Conservation (phyloP, 2,797 vertebrate genomes). For the Etheostoma nigrum region DNA sequence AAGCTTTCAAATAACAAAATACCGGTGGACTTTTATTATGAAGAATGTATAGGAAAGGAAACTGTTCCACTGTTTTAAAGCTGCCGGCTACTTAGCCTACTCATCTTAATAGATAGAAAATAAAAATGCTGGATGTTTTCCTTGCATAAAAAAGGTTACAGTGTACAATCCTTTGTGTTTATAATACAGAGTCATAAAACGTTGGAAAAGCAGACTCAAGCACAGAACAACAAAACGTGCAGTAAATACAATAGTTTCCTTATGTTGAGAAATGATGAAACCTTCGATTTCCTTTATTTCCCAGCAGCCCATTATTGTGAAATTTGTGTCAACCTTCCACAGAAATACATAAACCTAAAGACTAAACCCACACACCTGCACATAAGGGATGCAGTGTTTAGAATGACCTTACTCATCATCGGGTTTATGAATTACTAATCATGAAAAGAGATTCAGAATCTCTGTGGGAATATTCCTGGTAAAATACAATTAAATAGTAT, state of each 20-base stretch:
- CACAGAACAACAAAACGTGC: neutral
- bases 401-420: slow-evolving; percentile 21
- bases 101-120: neutral
- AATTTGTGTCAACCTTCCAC: neutral
- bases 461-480: no score
- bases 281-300: slow-evolving; percentile 12
- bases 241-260: slow-evolving; percentile 5
- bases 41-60: no score
- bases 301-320: neutral
- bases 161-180: neutral
- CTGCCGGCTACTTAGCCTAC: no score
- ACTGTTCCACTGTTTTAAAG: no score
- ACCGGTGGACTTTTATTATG: no score
- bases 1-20: no score
- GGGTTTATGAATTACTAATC: neutral
- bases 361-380: neutral
- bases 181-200: slow-evolving; percentile 3
- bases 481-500: no score
- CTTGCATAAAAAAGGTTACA: neutral
- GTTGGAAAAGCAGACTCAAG: neutral
- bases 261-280: slow-evolving; percentile 2
- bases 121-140: neutral
- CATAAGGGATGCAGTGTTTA: slow-evolving; percentile 9
- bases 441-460: no score
- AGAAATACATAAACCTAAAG: slow-evolving; percentile 8